Percentiles rank a stretch among this genome's conserved stretches.
Evolutionary conservation across 2,113 vertebrate species (phyloP).

Genomic region (Dromaius novaehollandiae): DNA sequence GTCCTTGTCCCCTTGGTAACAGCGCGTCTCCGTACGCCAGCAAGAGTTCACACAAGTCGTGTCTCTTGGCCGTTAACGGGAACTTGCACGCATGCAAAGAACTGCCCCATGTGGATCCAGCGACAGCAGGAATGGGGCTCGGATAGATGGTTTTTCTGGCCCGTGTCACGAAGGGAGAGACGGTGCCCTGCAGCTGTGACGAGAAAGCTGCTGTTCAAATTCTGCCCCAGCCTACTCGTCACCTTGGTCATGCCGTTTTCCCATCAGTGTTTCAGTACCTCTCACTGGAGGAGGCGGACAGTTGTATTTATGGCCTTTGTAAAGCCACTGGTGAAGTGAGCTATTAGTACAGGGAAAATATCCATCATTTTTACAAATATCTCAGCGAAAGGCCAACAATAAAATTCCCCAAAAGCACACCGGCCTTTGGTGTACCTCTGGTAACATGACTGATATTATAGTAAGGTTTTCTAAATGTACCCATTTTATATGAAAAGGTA

Average conservation of each 20-base stretch:
- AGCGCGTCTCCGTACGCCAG: slow-evolving; percentile 24
- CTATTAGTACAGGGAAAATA: background rate
- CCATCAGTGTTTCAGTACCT: background rate
- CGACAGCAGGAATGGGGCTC: background rate
- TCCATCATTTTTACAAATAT: background rate
- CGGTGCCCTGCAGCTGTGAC: background rate
- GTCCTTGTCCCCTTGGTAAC: slow-evolving; percentile 54
- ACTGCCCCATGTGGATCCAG: background rate
- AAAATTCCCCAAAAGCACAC: background rate
- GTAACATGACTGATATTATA: background rate
- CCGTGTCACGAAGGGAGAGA: background rate
- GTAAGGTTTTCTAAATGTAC: background rate
- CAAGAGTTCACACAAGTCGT: background rate
- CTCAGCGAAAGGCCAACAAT: background rate
- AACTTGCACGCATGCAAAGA: background rate
- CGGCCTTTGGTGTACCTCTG: background rate
- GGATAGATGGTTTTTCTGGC: background rate
- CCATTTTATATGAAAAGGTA: background rate
- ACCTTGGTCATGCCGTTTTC: background rate
- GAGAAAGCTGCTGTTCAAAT: background rate
- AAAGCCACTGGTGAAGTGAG: background rate
- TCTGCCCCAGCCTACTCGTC: background rate
- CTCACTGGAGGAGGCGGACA: background rate
- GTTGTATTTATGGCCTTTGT: background rate
- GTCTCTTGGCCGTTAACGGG: background rate